Conservation (phyloP, 2,797 vertebrate species). For the Valencia hispanica region DNA sequence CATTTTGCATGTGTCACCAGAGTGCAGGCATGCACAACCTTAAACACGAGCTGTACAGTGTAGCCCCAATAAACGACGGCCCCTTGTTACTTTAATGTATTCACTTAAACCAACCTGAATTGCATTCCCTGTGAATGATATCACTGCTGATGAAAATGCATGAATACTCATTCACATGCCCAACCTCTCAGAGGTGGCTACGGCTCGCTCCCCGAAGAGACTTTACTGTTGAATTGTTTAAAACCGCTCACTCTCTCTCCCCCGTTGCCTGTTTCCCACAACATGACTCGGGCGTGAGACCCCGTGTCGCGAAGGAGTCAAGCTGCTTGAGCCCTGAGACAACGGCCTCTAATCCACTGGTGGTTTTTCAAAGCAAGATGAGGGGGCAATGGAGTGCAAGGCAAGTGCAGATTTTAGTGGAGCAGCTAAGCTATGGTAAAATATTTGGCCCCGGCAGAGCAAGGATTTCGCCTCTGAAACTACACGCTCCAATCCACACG, state of each 20-base stretch:
- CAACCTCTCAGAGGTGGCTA: conserved; percentile 56
- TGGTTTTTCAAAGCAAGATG: conserved; percentile 73
- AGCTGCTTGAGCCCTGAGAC: conserved; percentile 69
- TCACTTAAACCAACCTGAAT: conserved; percentile 66
- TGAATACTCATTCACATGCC: conserved; percentile 64
- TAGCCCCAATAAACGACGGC: conserved; percentile 58
- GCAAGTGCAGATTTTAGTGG: conserved; percentile 73
- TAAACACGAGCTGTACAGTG: conserved; percentile 52
- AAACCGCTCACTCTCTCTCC: conserved; percentile 35
- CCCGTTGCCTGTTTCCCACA: conserved; percentile 56
- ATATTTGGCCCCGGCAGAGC: conserved; percentile 71
- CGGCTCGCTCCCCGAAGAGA: conserved; percentile 58
- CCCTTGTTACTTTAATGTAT: conserved; percentile 63
- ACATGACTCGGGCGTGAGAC: conserved; percentile 69
- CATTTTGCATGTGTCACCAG: conserved; percentile 49
- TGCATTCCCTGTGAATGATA: conserved; percentile 69
- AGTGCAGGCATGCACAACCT: conserved; percentile 54
- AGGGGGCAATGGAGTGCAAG: conserved; percentile 75
- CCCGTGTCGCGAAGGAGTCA: conserved; percentile 62
- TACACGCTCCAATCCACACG: conserved; percentile 58
- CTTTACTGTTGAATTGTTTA: conserved; percentile 65
- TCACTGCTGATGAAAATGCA: conserved; percentile 75
- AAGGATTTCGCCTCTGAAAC: conserved; percentile 64
- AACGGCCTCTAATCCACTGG: conserved; percentile 75
- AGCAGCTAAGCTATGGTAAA: conserved; percentile 78